These are phyloP conservation scores for Volucella bombylans DNA, from an alignment of 2,888 invertebrate species.

Conservation along the genomic window DNA sequence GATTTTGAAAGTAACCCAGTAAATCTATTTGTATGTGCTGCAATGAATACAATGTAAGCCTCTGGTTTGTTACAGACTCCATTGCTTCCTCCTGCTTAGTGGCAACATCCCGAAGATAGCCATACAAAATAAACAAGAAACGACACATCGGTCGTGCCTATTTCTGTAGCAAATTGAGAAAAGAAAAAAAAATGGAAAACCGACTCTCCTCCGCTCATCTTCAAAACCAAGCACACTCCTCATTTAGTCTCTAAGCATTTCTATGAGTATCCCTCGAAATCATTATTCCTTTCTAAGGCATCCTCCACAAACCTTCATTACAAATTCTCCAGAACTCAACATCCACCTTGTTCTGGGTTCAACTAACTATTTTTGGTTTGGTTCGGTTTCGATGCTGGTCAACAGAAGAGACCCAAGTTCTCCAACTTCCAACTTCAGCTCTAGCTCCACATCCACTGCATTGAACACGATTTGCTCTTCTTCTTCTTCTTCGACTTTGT, in stretches of 20 bases:
- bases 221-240: neutral
- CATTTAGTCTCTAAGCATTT: conserved; percentile 8
- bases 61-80: neutral
- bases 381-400: conserved; percentile 28
- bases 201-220: conserved; percentile 17
- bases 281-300: conserved; percentile 66
- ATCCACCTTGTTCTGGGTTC: conserved; percentile 48
- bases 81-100: neutral
- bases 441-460: conserved; percentile 27
- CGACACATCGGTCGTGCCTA: conserved; percentile 3
- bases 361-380: conserved; percentile 67
- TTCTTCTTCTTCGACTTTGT: conserved; percentile 9
- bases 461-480: conserved; percentile 31
- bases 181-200: neutral
- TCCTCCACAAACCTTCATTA: conserved; percentile 28
- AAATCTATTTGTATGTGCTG: no score
- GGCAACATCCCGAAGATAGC: neutral
- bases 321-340: conserved; percentile 48
- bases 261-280: conserved; percentile 7
- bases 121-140: conserved; percentile 13
- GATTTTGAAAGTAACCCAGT: no score
- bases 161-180: conserved; percentile 23
- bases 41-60: no score
- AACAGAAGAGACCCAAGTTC: neutral
- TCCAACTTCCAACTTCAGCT: no score